A percentile compares a stretch with the other conserved stretches of the same genome.
Evolutionary conservation across 2,888 invertebrate genomes (phyloP).

Genomic region (Lysandra coridon): DNA sequence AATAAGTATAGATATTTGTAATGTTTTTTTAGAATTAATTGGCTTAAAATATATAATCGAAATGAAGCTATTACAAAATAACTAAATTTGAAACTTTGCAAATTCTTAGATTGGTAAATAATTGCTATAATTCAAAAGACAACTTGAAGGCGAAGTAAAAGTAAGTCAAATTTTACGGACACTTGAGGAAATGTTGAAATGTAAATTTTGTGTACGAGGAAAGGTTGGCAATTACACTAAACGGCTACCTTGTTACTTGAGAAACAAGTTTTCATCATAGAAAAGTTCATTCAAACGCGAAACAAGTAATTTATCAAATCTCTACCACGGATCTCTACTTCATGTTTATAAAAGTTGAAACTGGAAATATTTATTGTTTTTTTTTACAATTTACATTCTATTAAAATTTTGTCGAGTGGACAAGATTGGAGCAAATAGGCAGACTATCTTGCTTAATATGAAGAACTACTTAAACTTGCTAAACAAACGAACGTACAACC

Average conservation of each 20-base stretch:
- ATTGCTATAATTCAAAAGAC: conserved; percentile 8
- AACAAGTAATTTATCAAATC: background rate
- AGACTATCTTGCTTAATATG: no score
- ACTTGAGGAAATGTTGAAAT: conserved; percentile 24
- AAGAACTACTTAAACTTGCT: no score
- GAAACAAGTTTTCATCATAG: conserved; percentile 19
- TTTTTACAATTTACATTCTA: no score
- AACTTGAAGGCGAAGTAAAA: conserved; percentile 22
- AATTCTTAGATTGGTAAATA: conserved; percentile 4
- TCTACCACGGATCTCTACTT: background rate
- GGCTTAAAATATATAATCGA: background rate
- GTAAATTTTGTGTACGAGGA: conserved; percentile 11
- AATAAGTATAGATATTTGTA: no score
- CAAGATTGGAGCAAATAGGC: no score
- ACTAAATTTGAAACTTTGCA: background rate
- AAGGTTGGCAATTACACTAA: conserved; percentile 20
- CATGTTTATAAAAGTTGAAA: background rate
- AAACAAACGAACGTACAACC: no score
- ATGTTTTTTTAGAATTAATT: background rate
- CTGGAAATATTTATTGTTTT: background rate
- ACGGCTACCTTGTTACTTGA: conserved; percentile 20
- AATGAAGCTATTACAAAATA: background rate
- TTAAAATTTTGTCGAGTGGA: no score
- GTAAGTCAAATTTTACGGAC: conserved; percentile 24
- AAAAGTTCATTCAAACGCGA: background rate